A percentile compares a stretch with the other conserved stretches of the same genome.
These are phyloP conservation scores for Platygyra sinensis DNA, from an alignment of 64 coral and sea anemone species.

Conservation along the genomic window DNA sequence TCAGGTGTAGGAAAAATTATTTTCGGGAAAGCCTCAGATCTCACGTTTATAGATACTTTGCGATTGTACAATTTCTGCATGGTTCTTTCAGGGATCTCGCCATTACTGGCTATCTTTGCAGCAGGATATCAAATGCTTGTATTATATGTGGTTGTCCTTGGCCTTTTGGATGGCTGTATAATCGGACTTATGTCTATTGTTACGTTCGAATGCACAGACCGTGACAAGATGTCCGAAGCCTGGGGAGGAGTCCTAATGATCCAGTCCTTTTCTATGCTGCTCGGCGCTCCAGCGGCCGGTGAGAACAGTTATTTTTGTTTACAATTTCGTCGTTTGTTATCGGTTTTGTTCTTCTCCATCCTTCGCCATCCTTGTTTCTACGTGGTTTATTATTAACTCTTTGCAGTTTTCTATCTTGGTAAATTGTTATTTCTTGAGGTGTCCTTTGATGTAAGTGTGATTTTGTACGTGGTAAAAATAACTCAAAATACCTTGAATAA, in stretches of 20 bases:
- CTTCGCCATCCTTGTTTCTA: no score
- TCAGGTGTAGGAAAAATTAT: constrained; percentile 87
- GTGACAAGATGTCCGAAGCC: constrained; percentile 76
- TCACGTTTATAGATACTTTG: constrained; percentile 58
- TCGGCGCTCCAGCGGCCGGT: constrained; percentile 87
- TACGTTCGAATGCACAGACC: constrained; percentile 85
- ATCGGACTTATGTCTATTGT: constrained; percentile 98
- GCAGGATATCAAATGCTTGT: constrained; percentile 79
- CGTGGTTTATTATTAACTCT: no score
- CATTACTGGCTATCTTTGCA: constrained; percentile 60
- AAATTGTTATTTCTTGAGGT: no score
- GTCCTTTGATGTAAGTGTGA: no score
- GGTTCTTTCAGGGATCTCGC: constrained; percentile 78
- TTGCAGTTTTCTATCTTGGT: no score
- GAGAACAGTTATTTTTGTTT: background rate
- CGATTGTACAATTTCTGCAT: constrained; percentile 81
- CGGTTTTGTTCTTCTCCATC: no score
- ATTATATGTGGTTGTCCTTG: constrained; percentile 69
- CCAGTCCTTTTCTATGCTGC: constrained; percentile 86
- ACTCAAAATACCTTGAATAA: no score
- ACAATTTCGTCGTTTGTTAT: no score
- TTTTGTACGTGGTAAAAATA: no score
- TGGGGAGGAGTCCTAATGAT: constrained; percentile 93
- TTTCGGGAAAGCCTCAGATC: constrained; percentile 91
- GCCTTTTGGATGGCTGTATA: constrained; percentile 85